A percentile compares a stretch with the other conserved stretches of the same genome.
Conservation (phyloP, 92 coral and sea anemone species). For the Metridium senile region DNA sequence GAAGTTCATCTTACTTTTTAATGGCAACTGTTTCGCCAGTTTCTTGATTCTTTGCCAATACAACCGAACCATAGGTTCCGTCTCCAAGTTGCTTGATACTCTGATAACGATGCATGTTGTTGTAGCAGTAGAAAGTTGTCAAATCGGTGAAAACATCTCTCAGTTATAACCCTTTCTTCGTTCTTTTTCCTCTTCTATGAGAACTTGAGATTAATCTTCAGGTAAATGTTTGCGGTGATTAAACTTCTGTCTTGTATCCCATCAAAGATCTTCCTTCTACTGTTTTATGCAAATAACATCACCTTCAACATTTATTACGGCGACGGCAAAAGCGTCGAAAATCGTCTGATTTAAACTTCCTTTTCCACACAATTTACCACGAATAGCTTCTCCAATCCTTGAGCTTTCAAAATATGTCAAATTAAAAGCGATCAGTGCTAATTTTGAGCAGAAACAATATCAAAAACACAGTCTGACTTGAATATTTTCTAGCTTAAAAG, state of each 20-base stretch:
- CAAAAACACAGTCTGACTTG: slow-evolving; percentile 6
- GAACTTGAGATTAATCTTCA: slow-evolving; percentile 10
- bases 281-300: slow-evolving; percentile 17
- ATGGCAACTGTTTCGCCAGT: slow-evolving; percentile 98
- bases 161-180: neutral
- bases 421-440: slow-evolving; percentile 15
- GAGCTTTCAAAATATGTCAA: neutral
- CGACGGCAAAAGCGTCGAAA: neutral
- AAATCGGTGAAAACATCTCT: neutral
- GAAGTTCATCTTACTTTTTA: slow-evolving; percentile 68
- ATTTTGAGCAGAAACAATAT: slow-evolving; percentile 21
- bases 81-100: slow-evolving; percentile 81
- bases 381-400: slow-evolving; percentile 18
- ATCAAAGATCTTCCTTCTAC: neutral
- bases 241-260: neutral
- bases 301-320: slow-evolving; percentile 1
- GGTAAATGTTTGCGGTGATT: neutral
- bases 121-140: too few relatives aligned
- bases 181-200: neutral
- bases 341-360: neutral
- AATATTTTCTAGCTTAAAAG: slow-evolving; percentile 9
- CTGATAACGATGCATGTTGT: slow-evolving; percentile 96
- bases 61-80: slow-evolving; percentile 96
- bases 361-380: neutral
- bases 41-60: slow-evolving; percentile 85